phyloP scores from a whole-genome alignment of 2,797 vertebrate genomes.

The Enteromius afrohamiltoni region DNA sequence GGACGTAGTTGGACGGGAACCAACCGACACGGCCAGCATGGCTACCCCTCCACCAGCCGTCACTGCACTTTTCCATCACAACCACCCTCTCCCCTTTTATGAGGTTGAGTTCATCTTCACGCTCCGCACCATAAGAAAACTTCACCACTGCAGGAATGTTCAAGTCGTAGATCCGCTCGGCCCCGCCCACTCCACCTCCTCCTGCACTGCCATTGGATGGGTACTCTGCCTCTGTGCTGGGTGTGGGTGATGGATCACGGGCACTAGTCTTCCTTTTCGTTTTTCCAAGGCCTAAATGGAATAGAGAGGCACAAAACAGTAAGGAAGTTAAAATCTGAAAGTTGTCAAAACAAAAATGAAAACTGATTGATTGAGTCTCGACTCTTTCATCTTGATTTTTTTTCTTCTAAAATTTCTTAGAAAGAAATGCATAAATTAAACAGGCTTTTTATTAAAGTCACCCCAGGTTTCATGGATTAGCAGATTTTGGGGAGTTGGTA shows the following conservation, averaged over 20 bases:
- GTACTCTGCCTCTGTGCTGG: slow-evolving; percentile 92
- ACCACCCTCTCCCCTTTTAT: slow-evolving; percentile 89
- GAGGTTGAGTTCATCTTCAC: slow-evolving; percentile 93
- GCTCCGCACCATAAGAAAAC: slow-evolving; percentile 90
- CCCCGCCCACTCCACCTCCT: slow-evolving; percentile 65
- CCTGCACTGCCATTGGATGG: slow-evolving; percentile 86
- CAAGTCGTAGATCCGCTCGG: slow-evolving; percentile 93
- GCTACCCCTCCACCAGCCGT: slow-evolving; percentile 93
- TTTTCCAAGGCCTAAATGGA: slow-evolving; percentile 88
- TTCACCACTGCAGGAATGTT: slow-evolving; percentile 93
- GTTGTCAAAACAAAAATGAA: not conserved
- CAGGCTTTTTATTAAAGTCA: not conserved
- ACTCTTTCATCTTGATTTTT: too few species aligned
- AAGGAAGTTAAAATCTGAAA: not conserved
- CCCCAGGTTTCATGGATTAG: too few species aligned
- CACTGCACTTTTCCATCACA: slow-evolving; percentile 95
- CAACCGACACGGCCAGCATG: slow-evolving; percentile 89
- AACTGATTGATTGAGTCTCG: not conserved
- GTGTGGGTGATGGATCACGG: slow-evolving; percentile 91
- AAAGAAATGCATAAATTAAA: too few species aligned
- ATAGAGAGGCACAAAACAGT: slow-evolving; percentile 10
- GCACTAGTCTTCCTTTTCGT: slow-evolving; percentile 91
- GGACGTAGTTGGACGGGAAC: slow-evolving; percentile 98
- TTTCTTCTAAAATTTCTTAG: too few species aligned
- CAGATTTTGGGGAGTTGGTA: too few species aligned